A percentile compares a stretch with the other conserved stretches of the same genome.
phyloP scores from a whole-genome alignment of 1,140 invertebrate species.

The Euwallacea similis region DNA sequence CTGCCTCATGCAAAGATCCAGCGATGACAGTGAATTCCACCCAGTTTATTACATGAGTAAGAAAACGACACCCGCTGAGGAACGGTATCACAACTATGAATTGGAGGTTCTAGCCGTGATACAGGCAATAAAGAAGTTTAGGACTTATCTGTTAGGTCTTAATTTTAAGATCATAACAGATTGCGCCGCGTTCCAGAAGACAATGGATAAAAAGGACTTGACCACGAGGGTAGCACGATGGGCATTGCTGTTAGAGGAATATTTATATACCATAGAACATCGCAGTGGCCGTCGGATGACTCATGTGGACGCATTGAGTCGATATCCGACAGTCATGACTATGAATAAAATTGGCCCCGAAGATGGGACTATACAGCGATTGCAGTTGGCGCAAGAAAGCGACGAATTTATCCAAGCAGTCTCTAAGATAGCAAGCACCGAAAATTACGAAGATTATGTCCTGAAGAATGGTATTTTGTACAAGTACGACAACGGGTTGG shows the following conservation, averaged over 20 bases:
- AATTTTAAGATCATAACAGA: constrained; percentile 55
- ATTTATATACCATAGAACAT: no score
- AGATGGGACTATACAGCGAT: constrained; percentile 34
- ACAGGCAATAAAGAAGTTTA: constrained; percentile 56
- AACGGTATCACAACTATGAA: constrained; percentile 51
- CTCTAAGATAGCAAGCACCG: background rate
- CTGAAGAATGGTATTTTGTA: constrained; percentile 31
- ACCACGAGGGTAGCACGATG: no score
- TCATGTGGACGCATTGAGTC: no score
- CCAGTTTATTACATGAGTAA: constrained; percentile 45
- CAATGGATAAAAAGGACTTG: constrained; percentile 7
- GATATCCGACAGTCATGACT: background rate
- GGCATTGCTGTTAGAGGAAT: no score
- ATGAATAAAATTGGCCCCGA: constrained; percentile 27
- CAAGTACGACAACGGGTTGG: no score
- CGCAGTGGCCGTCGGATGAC: no score
- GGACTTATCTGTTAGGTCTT: constrained; percentile 56
- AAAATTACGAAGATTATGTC: constrained; percentile 40
- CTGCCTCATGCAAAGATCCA: constrained; percentile 45
- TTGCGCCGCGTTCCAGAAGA: constrained; percentile 48
- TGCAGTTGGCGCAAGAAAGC: constrained; percentile 32
- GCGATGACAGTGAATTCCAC: constrained; percentile 53
- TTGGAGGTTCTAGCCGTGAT: constrained; percentile 56
- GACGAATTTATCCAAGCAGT: no score
- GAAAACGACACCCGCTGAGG: background rate